Percentiles rank a stretch among this genome's conserved stretches.
These are phyloP conservation scores for Marasmarcha lunaedactyla DNA, from an alignment of 2,888 invertebrate genomes.

Conservation along the genomic window DNA sequence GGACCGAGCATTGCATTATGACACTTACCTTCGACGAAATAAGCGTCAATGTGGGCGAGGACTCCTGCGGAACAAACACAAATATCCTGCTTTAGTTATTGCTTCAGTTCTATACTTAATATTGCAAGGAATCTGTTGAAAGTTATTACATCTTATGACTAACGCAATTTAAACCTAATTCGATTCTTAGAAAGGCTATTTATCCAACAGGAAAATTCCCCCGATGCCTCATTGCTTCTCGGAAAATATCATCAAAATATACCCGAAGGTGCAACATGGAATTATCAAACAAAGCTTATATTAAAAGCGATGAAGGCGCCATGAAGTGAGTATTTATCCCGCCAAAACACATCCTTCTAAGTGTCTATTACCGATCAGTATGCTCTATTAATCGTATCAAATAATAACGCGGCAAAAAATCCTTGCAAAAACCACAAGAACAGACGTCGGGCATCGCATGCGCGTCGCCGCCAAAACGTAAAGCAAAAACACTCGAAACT, in stretches of 20 bases:
- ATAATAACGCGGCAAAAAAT: conserved; percentile 37
- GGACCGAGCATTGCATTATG: conserved; percentile 3
- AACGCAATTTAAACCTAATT: too few relatives aligned
- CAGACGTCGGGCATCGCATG: conserved; percentile 32
- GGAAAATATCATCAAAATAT: not conserved
- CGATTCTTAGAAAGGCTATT: too few relatives aligned
- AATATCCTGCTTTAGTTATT: conserved; percentile 47
- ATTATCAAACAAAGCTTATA: too few relatives aligned
- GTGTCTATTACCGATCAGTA: conserved; percentile 39
- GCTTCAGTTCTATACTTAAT: too few relatives aligned
- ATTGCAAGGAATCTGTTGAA: too few relatives aligned
- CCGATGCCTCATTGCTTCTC: too few relatives aligned
- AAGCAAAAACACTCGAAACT: conserved; percentile 33
- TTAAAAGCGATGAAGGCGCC: not conserved
- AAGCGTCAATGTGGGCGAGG: conserved; percentile 82
- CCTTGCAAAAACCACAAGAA: conserved; percentile 33
- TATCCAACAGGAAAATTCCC: too few relatives aligned
- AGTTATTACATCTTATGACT: too few relatives aligned
- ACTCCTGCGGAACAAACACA: conserved; percentile 77
- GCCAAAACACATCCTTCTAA: not conserved
- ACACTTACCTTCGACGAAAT: conserved; percentile 83
- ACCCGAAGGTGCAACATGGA: too few relatives aligned
- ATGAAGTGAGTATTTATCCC: not conserved
- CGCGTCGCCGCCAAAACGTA: conserved; percentile 26
- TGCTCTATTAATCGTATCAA: conserved; percentile 35